Base-by-base conservation (phyloP, 2,797 vertebrate species). In the Microctenopoma steveboyesi region DNA sequence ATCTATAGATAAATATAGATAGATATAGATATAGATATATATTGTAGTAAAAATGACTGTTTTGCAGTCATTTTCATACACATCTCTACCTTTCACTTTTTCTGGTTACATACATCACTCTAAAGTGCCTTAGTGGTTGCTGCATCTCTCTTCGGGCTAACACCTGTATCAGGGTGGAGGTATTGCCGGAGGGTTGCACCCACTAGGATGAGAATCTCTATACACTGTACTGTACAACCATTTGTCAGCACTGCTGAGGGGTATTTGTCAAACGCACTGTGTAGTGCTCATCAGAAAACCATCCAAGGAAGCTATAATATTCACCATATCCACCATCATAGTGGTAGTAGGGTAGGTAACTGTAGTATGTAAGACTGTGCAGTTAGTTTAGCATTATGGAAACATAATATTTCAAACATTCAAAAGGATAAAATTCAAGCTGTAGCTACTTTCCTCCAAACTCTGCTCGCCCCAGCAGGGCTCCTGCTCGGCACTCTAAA, bases 21-120 rank as follows among this genome's bases (percentile, higher is more conserved):
- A 1, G 22, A 22, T 22, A 22, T 22, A 22, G 22, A 22, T 22
- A 22, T 22, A 22, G 22, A 22, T 22, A 22, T 1, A 22, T 22
- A 22, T 22, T 22, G 22, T 22, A 22, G 22, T 22, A 22, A 22
- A 22, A 22, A 22, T 22, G 1, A 22, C 22, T 22, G 22, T 22
- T 46, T 35, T 72, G 65, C 39, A 1, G 45, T 11, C 54, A 61
- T 71, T 52, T 61, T 25, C 27, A 62, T 53, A 66, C 64, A 76
- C 73, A 79, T 63, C 72, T 76, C 40, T 66, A 74, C 18, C 47
- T 46, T 35, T 16, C 50, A 82, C 76, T 85, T 81, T 79, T 78
- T 61, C 69, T 59, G 22, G 25, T 59, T 61, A 87, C 83, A 91
- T 92, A 81, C 78, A 89, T 91, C 88, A 89, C 61, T 51, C 51